Evolutionary conservation across 2,888 invertebrate species (phyloP), one percentile per base, ranked within the genome.

Genomic region (Colletes collaris): DNA sequence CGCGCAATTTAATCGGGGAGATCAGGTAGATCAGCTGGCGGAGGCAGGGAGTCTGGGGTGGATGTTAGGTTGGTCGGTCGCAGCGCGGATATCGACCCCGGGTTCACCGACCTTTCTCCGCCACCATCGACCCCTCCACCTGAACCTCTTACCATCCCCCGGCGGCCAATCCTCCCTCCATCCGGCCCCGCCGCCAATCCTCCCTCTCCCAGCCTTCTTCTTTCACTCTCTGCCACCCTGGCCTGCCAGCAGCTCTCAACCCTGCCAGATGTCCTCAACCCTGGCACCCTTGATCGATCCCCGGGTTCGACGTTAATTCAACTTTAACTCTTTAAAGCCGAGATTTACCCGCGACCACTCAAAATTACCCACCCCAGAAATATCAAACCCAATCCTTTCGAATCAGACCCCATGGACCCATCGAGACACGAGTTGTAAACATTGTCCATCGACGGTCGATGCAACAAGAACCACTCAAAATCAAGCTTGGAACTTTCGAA

Each of bases 21-120:
- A 88, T 87, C 87, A 85, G 87, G 84, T 87, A 86, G 87, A 88
- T 89, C 88, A 88, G 87, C 85, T 88, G 87, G 86, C 79, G 78
- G 82, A 81, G 86, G 83, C 80, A 83, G 86, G 81, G 85, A 88
- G 88, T 86, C 89, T 84, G 87, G 89, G 88, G 89, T 89, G 87
- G 88, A 87, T 85, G 88, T 84, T 85, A 81, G 89, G 83, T 85
- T 85, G 87, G 82, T 83, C 81, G 84, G 81, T 88, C 83, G 82
- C 85, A 76, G 86, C 79, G 86, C 85, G 91, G 92, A 84, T 92
- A 92, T 92, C 92, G 92, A 92, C 91, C 92, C 89, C 71, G 89
- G 85, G 92, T 89, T 92, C 91, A 86, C 83, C 89, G 90, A 91
- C 90, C 91, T 89, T 89, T 89, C 88, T 83, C 85, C 85, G 87